Conservation (phyloP, 1,140 invertebrate species). For the Euschistus heros region DNA sequence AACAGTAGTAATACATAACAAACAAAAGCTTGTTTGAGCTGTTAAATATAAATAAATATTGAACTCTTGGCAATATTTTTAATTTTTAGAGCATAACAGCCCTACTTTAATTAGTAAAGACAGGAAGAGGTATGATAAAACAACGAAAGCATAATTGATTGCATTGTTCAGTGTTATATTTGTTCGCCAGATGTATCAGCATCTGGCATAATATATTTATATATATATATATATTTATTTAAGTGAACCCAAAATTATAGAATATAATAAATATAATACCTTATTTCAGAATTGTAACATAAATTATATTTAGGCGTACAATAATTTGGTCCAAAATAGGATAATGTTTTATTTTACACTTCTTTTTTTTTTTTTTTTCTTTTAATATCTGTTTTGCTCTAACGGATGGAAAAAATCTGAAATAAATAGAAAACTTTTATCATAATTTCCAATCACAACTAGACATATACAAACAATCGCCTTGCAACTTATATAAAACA, state of each 20-base stretch:
- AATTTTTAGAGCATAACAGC: no score
- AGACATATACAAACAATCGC: conserved; percentile 27
- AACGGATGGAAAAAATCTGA: conserved; percentile 22
- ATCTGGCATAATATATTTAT: conserved; percentile 18
- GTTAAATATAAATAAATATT: no score
- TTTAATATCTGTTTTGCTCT: neutral
- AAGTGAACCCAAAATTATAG: conserved; percentile 25
- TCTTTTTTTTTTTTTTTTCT: neutral
- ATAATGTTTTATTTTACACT: conserved; percentile 16
- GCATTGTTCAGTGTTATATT: conserved; percentile 22
- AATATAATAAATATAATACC: conserved; percentile 24
- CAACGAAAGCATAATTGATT: neutral
- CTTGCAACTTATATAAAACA: conserved; percentile 25
- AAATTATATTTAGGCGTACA: conserved; percentile 22
- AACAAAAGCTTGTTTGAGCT: no score
- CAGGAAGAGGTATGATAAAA: neutral
- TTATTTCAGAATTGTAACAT: conserved; percentile 21
- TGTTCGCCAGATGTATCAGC: conserved; percentile 20
- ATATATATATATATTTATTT: conserved; percentile 16
- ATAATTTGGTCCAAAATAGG: conserved; percentile 24
- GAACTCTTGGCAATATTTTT: no score
- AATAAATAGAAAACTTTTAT: conserved; percentile 14
- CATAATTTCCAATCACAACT: conserved; percentile 23
- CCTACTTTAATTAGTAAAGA: neutral
- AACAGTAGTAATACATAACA: no score